phyloP scores from a whole-genome alignment of 2,888 invertebrate species.

The Patella depressa region DNA sequence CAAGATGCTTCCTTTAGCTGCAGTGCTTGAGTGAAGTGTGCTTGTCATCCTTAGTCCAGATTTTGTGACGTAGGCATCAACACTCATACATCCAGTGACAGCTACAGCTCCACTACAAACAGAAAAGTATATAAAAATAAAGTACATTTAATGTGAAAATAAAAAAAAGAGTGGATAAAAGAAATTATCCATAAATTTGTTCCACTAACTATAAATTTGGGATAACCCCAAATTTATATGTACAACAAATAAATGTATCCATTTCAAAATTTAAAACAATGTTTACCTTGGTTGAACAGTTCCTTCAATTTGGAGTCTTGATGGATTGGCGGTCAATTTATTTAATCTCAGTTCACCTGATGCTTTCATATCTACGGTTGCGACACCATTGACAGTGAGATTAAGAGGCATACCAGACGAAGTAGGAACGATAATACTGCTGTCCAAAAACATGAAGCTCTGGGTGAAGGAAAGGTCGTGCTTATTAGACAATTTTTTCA shows the following conservation, averaged over 20 bases:
- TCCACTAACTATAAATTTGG: too few relatives aligned
- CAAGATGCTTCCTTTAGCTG: slow-evolving; percentile 81
- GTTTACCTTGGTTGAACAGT: slow-evolving; percentile 83
- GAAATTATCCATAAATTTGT: too few relatives aligned
- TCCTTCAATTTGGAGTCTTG: slow-evolving; percentile 82
- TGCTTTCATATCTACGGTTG: slow-evolving; percentile 86
- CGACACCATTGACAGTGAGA: slow-evolving; percentile 87
- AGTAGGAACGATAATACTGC: slow-evolving; percentile 88
- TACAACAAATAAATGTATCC: too few relatives aligned
- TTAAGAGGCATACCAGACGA: slow-evolving; percentile 87
- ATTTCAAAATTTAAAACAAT: too few relatives aligned
- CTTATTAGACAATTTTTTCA: slow-evolving; percentile 77
- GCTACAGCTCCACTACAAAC: slow-evolving; percentile 83
- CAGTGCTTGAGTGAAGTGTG: slow-evolving; percentile 87
- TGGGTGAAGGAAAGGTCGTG: slow-evolving; percentile 87
- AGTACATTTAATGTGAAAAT: not conserved
- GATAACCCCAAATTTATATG: too few relatives aligned
- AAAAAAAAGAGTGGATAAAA: not conserved
- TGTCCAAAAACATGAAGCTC: slow-evolving; percentile 88
- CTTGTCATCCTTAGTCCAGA: slow-evolving; percentile 87
- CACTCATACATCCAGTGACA: slow-evolving; percentile 86
- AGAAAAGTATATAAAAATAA: not conserved
- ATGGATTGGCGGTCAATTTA: slow-evolving; percentile 70
- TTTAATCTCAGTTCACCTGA: slow-evolving; percentile 84
- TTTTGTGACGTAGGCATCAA: slow-evolving; percentile 84